phyloP scores from a whole-genome alignment of 2,888 invertebrate species.

The Invenusta paracnida region DNA sequence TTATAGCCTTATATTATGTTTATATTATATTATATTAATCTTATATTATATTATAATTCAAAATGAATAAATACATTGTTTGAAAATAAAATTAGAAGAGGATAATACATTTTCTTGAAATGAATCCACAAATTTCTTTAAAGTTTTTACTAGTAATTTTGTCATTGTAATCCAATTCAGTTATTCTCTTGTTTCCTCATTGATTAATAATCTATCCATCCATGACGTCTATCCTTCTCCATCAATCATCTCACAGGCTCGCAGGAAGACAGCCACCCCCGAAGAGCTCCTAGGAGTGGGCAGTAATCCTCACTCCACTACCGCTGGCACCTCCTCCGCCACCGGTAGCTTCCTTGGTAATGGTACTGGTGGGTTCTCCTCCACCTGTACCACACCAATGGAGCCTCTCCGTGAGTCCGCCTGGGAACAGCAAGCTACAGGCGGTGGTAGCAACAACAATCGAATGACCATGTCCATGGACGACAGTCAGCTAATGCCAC shows the following conservation, averaged over 20 bases:
- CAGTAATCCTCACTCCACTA: not conserved
- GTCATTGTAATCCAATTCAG: too few species aligned
- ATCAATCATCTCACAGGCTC: constrained; percentile 48
- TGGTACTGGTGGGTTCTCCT: not conserved
- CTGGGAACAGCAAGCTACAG: not conserved
- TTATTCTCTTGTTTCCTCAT: too few species aligned
- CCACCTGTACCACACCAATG: not conserved
- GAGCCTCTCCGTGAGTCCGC: constrained; percentile 1
- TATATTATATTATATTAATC: too few species aligned
- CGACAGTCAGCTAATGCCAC: constrained; percentile 11
- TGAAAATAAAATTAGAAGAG: too few species aligned
- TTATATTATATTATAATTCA: too few species aligned
- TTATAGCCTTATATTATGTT: too few species aligned
- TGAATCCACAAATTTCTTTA: too few species aligned
- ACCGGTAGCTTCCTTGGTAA: not conserved
- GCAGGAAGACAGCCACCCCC: constrained; percentile 61
- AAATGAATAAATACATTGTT: too few species aligned
- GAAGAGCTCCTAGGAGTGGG: constrained; percentile 68
- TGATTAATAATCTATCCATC: too few species aligned
- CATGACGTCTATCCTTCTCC: not conserved
- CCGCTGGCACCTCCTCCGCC: not conserved
- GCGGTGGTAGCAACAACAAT: too few species aligned
- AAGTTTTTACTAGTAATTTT: too few species aligned
- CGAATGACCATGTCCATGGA: not conserved
- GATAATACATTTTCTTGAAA: too few species aligned